Evolutionary conservation across 2,797 vertebrate species (phyloP).

Genomic region (Tapirus indicus): DNA sequence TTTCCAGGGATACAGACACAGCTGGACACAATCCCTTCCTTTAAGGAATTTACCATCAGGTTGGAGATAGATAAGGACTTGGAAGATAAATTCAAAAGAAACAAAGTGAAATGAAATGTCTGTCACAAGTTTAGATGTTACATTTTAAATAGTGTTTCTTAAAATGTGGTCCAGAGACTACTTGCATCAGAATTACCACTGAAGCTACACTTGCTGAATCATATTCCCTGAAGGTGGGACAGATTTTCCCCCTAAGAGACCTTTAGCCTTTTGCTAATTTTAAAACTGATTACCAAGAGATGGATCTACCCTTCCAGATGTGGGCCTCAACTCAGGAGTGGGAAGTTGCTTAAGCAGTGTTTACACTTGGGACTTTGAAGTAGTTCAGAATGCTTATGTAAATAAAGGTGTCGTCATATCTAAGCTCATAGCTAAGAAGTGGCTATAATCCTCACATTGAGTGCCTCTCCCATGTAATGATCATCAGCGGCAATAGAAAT

Average conservation of each 20-base stretch:
- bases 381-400: neutral
- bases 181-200: neutral
- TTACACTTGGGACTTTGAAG: neutral
- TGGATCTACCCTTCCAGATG: neutral
- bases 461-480: no score
- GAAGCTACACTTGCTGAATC: neutral
- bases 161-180: neutral
- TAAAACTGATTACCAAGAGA: neutral
- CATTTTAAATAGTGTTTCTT: neutral
- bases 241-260: neutral
- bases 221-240: neutral
- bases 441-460: neutral
- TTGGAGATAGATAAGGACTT: neutral
- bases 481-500: neutral
- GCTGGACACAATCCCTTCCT: neutral
- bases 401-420: neutral
- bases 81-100: constrained; percentile 29
- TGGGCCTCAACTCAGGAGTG: neutral
- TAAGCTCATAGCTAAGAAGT: neutral
- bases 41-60: neutral
- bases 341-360: neutral
- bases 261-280: neutral
- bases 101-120: neutral
- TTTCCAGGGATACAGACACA: neutral
- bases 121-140: neutral